Evolutionary conservation across 2,888 invertebrate genomes (phyloP).

Genomic region (Ornithoptera priamus): DNA sequence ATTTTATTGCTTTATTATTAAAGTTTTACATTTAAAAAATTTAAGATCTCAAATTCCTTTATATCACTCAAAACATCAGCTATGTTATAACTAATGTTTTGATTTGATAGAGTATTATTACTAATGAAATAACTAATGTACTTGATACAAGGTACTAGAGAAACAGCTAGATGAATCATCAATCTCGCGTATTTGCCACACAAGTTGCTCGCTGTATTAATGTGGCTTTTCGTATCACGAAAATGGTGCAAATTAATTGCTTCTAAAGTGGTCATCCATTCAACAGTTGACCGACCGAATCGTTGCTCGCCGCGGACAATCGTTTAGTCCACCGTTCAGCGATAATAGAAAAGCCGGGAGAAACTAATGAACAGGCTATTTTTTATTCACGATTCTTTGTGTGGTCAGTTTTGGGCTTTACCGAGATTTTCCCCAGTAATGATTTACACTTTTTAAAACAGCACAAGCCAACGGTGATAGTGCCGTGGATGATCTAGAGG

Average conservation of each 20-base stretch:
- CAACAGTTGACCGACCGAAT: slow-evolving; percentile 19
- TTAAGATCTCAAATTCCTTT: too few species aligned
- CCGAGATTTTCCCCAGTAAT: neutral
- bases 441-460: neutral
- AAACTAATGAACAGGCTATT: slow-evolving; percentile 10
- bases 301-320: slow-evolving; percentile 13
- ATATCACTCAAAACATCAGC: too few species aligned
- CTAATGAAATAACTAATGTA: too few species aligned
- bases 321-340: slow-evolving; percentile 39
- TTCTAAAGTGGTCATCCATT: slow-evolving; percentile 24
- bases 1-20: slow-evolving; percentile 31
- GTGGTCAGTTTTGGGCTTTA: neutral
- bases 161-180: neutral
- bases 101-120: too few species aligned
- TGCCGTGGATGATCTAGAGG: too few species aligned
- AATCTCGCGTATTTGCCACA: neutral
- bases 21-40: slow-evolving; percentile 1
- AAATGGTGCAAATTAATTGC: slow-evolving; percentile 23
- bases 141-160: neutral
- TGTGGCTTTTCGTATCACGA: slow-evolving; percentile 13
- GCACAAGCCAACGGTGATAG: too few species aligned
- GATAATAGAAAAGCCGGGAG: slow-evolving; percentile 46
- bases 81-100: too few species aligned
- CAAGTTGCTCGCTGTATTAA: slow-evolving; percentile 3
- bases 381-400: neutral